phyloP scores from a whole-genome alignment of 1,140 invertebrate species.

The Heliconius himera region DNA sequence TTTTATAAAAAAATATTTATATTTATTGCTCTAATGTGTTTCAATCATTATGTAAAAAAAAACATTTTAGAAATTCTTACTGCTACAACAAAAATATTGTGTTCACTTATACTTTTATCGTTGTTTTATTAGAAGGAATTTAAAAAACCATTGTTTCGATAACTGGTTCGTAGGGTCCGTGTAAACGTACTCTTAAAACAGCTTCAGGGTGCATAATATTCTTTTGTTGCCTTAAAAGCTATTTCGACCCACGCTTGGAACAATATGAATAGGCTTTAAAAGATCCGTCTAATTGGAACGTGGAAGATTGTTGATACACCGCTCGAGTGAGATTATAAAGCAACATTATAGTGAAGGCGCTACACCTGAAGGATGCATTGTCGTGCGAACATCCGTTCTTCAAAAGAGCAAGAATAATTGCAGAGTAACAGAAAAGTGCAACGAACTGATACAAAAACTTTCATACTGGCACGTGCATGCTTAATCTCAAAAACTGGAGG shows the following conservation, averaged over 20 bases:
- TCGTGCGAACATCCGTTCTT: conserved; percentile 20
- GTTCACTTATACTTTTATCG: conserved; percentile 6
- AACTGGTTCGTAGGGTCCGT: conserved; percentile 41
- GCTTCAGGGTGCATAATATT: conserved; percentile 46
- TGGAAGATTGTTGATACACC: conserved; percentile 27
- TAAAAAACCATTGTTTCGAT: conserved; percentile 50
- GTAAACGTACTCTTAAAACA: conserved; percentile 41
- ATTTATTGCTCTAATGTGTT: not conserved
- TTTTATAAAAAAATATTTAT: too few species aligned
- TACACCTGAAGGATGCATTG: not conserved
- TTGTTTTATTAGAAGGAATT: conserved; percentile 26
- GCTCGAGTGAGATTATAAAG: not conserved
- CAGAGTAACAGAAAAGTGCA: conserved; percentile 30
- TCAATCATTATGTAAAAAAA: not conserved
- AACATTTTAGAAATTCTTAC: not conserved
- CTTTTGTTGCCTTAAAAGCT: conserved; percentile 47
- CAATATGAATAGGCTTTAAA: conserved; percentile 36
- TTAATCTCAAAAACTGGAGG: conserved; percentile 19
- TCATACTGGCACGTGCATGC: conserved; percentile 20
- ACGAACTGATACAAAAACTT: conserved; percentile 37
- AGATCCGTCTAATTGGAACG: conserved; percentile 34
- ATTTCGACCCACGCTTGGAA: conserved; percentile 34
- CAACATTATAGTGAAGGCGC: not conserved
- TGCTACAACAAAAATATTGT: not conserved
- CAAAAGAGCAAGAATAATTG: conserved; percentile 32